Base-by-base conservation (phyloP, 1,140 invertebrate genomes). In the Atta colombica region DNA sequence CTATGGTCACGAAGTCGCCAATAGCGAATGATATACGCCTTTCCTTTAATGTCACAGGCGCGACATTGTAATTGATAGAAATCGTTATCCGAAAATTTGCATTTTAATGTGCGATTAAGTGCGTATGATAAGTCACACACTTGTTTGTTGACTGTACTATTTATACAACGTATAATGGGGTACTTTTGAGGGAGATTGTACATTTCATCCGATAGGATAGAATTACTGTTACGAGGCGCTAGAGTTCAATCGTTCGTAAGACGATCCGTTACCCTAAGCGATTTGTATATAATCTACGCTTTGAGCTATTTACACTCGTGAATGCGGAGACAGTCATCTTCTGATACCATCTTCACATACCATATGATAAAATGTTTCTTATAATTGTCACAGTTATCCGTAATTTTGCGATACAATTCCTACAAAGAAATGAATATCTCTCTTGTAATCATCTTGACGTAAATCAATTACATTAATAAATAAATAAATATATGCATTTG, bases 1-100 rank as follows among this genome's bases (percentile, higher is more conserved):
- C 93, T 93, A 95, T 91, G 91, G 91, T 86, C 77, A 25, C 58
- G 78, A 92, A 92, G 94, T 93, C 91, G 92, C 92, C 93, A 93
- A 94, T 94, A 91, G 91, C 88, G 86, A 94, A 92, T 89, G 87
- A 86, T 66, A 35, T 58, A 74, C 21, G 35, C n/a, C 53, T 58
- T 35, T 45, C 35, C 21, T 3, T 16, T 14, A 16, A 8, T 45
- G 65, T 68, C 16, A 31, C 28, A 31, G 28, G 35, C 71, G 25
- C 39, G 58, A 85, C 31, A 39, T 28, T 31, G 12, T 63, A 74
- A 84, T 65, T 65, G 74, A n/a, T 45, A 8, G 82, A n/a, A 28
- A 78, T 85, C 58, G 31, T 60, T 21, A 21, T 78, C 25, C 25
- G 39, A 4, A 45, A 45, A 71, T 78, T 78, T 66, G 39, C 45